Evolutionary conservation across 2,888 invertebrate genomes (phyloP).

Genomic region (Drosophila falleni): DNA sequence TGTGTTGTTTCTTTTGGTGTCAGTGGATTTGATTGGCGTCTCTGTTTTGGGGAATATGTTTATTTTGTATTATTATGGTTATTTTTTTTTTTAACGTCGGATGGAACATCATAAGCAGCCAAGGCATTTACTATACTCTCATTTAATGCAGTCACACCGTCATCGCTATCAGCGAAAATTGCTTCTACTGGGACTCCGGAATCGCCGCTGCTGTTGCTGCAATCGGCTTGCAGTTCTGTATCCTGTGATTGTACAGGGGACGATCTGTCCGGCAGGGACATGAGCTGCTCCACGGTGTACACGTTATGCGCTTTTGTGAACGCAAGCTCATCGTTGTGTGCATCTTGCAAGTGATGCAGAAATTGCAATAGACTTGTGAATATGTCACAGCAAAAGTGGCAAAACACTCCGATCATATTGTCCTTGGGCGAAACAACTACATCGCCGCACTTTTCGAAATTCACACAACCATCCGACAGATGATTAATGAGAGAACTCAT

Average conservation of each 20-base stretch:
- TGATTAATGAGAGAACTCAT: constrained; percentile 51
- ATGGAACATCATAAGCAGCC: constrained; percentile 24
- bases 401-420: constrained; percentile 60
- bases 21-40: not conserved
- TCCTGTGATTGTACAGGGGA: not conserved
- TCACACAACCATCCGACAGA: constrained; percentile 21
- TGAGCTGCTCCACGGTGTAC: constrained; percentile 69
- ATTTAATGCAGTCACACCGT: not conserved
- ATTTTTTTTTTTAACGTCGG: no score
- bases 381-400: constrained; percentile 62
- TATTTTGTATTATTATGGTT: no score
- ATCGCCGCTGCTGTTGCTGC: constrained; percentile 25
- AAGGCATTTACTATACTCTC: constrained; percentile 12
- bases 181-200: constrained; percentile 12
- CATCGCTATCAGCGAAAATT: not conserved
- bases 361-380: constrained; percentile 57
- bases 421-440: constrained; percentile 63
- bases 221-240: not conserved
- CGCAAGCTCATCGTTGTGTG: constrained; percentile 54
- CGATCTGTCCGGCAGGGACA: constrained; percentile 30
- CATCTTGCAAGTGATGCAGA: constrained; percentile 60
- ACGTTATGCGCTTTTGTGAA: constrained; percentile 54
- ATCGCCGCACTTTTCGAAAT: constrained; percentile 75
- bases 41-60: no score
- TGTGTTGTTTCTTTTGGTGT: not conserved